Base-by-base conservation (phyloP, 2,113 vertebrate genomes). In the Thryonomys swinderianus region DNA sequence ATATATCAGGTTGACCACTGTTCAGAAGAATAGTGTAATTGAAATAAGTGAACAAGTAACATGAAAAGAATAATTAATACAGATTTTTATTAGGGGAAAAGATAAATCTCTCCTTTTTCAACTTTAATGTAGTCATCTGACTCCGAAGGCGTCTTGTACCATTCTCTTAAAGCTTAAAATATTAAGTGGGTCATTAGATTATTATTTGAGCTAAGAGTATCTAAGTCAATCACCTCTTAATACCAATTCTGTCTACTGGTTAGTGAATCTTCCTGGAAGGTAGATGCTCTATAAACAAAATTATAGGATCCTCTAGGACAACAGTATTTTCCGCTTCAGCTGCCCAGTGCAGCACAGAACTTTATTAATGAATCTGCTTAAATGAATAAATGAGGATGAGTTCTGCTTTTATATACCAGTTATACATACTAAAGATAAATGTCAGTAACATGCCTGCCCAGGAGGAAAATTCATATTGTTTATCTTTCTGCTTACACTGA, bases 301-400 rank as follows among this genome's bases (percentile, higher is more conserved):
- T 81, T 48, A 74, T 5, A 76, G 37, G 21, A 48, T 74, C 27
- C 61, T 79, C 20, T 62, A 40, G 30, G 34, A 88, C 34, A 95
- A 76, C 16, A 45, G 48, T 3, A 40, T 66, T 95, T 92, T 91
- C 48, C 53, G 11, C 59, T 82, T 90, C 71, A 78, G 71, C 81
- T 82, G 90, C 69, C 67, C 90, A 82, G 8, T 95, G 73, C 34
- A 94, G 81, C 84, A 95, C 18, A 88, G 30, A 88, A 61, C n/a
- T 88, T 95, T 94, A 90, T 88, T 95, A 94, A 67, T 85, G 37
- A 76, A 90, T 93, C 14, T 82, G 48, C 53, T 95, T 66, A 90
- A 88, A 61, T 91, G 48, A 91, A 95, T 92, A 78, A 86, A 78
- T 95, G 61, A 91, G 17, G 32, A 48, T 92, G 45, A 55, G 27